These are phyloP conservation scores for Dynastes tityus DNA, from an alignment of 2,888 invertebrate genomes.

Conservation along the genomic window DNA sequence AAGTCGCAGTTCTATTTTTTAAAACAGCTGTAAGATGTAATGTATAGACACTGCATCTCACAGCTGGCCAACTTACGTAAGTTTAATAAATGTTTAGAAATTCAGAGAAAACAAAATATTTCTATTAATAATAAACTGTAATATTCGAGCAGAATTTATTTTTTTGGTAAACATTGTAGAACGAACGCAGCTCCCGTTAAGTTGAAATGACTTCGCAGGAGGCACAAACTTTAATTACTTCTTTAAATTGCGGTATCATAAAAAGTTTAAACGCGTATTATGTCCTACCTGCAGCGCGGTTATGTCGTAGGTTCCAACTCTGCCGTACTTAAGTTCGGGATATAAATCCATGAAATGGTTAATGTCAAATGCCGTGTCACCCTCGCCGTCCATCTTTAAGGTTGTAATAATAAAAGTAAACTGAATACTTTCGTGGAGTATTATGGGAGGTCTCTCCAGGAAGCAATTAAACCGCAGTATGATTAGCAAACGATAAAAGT, in stretches of 20 bases:
- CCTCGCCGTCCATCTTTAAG: slow-evolving; percentile 8
- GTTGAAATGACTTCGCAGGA: not conserved
- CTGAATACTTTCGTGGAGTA: not conserved
- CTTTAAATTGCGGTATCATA: not conserved
- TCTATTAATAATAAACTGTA: not conserved
- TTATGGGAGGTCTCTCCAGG: not conserved
- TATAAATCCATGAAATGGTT: slow-evolving; percentile 53
- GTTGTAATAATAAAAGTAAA: slow-evolving; percentile 18
- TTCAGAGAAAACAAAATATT: not conserved
- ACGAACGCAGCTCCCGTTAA: not conserved
- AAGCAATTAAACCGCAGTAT: slow-evolving; percentile 35
- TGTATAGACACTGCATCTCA: too few species aligned
- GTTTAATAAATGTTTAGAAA: too few species aligned
- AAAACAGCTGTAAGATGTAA: too few species aligned
- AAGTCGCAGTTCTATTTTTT: too few species aligned
- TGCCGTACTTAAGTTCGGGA: slow-evolving; percentile 56
- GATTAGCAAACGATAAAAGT: slow-evolving; percentile 33
- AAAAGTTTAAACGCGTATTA: not conserved
- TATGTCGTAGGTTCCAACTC: slow-evolving; percentile 54
- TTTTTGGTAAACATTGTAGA: not conserved
- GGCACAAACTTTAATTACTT: not conserved
- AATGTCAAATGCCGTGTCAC: slow-evolving; percentile 33
- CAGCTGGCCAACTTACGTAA: too few species aligned
- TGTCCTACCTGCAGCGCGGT: slow-evolving; percentile 57
- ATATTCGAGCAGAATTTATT: not conserved